Conservation (phyloP, 2,113 vertebrate genomes). For the Glaucomys volans region DNA sequence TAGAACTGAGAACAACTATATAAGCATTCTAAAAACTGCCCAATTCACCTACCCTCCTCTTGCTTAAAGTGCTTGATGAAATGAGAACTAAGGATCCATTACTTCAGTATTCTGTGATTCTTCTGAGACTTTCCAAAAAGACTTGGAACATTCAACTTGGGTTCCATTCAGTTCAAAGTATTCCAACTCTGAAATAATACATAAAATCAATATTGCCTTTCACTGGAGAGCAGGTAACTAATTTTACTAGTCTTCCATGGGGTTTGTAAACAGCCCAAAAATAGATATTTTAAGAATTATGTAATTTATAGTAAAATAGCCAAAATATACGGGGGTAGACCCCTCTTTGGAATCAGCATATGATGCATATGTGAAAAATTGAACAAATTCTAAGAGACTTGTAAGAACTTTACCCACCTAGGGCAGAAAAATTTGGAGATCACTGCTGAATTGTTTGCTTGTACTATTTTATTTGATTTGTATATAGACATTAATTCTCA, state of each 20-base stretch:
- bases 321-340: not conserved
- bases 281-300: not conserved
- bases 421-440: not conserved
- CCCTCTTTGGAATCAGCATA: not conserved
- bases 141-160: not conserved
- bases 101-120: not conserved
- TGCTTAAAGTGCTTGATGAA: not conserved
- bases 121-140: slow-evolving; percentile 11
- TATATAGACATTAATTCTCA: too few relatives aligned
- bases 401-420: not conserved
- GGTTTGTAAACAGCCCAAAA: not conserved
- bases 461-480: not conserved
- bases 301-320: not conserved
- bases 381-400: not conserved
- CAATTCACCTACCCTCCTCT: not conserved
- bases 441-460: not conserved
- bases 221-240: not conserved
- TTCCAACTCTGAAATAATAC: not conserved
- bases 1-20: not conserved
- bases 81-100: not conserved
- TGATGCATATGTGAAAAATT: not conserved
- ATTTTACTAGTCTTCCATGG: not conserved
- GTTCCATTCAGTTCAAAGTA: not conserved
- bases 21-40: not conserved
- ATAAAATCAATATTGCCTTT: not conserved